Evolutionary conservation across 2,113 vertebrate species (phyloP), one percentile per base, ranked within the genome.

Genomic region (Zosterops hypoxanthus): DNA sequence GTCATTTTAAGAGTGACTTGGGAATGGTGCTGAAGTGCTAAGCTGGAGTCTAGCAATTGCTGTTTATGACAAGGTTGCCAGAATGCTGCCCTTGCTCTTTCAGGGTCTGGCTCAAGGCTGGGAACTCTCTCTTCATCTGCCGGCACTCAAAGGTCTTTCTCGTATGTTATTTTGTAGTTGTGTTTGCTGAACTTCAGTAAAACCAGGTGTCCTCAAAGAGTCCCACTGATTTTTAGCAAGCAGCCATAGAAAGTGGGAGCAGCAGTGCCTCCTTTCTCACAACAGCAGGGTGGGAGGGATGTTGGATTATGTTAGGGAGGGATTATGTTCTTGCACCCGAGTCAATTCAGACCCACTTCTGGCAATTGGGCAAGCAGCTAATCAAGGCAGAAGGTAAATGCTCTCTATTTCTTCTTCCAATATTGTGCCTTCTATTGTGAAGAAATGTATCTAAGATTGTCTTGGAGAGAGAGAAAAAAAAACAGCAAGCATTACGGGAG

Each of bases 111-210:
- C 39, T 87, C 44, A 65, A 72, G 71, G 42, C 4, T 80, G 33
- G 28, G 26, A 86, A 14, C 20, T 24, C 7, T 4, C 2, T 76
- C 17, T 75, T 72, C 21, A 33, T 60, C 10, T 60, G 31, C 39
- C 20, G 26, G 24, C 46, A 7, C 61, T n/a, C 17, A 7, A 6
- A n/a, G 17, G 46, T 66, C 19, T 66, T 8, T 82, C 42, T 59
- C 0, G 0, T 71, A 9, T 0, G 0, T 44, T 6, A 53, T 88
- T 88, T 25, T 4, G 2, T 60, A 26, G 26, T 19, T 4, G 0
- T 57, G 17, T 82, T 81, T 77, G 39, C 47, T 55, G 29, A 59
- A 85, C 0, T 2, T 22, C 47, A 19, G 2, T 79, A 75, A 92
- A 75, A 66, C 33, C 46, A 31, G 7, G 12, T 61, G 42, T 77